Evolutionary conservation across 1,140 invertebrate genomes (phyloP), one percentile per base, ranked within the genome.

Genomic region (Zophobas atratus): DNA sequence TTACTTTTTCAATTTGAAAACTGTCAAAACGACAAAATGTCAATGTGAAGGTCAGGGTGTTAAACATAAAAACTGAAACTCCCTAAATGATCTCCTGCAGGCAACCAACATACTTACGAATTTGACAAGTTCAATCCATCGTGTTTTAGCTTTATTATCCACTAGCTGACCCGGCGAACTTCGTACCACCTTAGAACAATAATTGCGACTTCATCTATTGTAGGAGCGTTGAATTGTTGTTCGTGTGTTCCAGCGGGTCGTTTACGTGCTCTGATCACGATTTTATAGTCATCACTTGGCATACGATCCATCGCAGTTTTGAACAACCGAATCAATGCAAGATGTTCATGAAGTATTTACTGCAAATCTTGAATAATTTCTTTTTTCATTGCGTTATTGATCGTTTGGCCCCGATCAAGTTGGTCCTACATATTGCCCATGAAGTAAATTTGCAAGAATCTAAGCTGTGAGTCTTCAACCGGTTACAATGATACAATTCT

Each of bases 191-290:
- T 20, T 20, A 20, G 20, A 20, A 20, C 20, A 20, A 20, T 20
- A 20, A 20, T 20, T 20, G 20, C 20, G 20, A 20, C 20, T 20
- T 20, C 20, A 46, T 46, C 43, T 46, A 46, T 46, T 46, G 43
- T 46, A 4, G 43, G 43, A 46, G 43, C 43, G 43, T 46, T 46
- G 43, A 46, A 46, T 46, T 46, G 43, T 76, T 86, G 70, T 81
- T 78, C 82, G 80, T 89, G 88, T 86, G 87, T 75, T 74, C 86
- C 84, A 77, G 77, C 78, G 60, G 86, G 84, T 84, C 72, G 79
- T 81, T 84, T 81, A 79, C 86, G 83, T 33, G 83, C 81, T 75
- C 76, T 71, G 76, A 86, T 84, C 1, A 86, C 79, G 77, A 88
- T 75, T 84, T 83, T 84, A 70, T 86, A 81, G 70, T 84, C 75